A percentile compares a stretch with the other conserved stretches of the same genome.
Conservation (phyloP, 2,113 vertebrate species). For the Helogale parvula region DNA sequence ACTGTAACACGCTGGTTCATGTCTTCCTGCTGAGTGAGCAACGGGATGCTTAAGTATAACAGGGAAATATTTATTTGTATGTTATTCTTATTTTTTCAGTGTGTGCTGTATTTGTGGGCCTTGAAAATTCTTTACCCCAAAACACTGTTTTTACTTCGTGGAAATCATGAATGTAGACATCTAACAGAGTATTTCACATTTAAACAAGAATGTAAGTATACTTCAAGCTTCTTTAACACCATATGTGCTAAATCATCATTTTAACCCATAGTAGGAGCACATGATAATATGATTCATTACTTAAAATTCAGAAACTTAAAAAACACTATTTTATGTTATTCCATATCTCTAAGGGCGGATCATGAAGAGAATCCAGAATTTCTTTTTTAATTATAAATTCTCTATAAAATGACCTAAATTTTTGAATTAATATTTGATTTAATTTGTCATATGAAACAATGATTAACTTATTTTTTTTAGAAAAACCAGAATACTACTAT, state of each 20-base stretch:
- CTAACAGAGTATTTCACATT: slow-evolving; percentile 99
- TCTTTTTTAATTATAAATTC: background rate
- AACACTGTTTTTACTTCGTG: slow-evolving; percentile 99
- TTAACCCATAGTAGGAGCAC: background rate
- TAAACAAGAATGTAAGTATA: slow-evolving; percentile 99
- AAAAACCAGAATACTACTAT: background rate
- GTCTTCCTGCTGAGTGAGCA: background rate
- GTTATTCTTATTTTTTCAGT: slow-evolving; percentile 86
- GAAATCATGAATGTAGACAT: slow-evolving; percentile 99
- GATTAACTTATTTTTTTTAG: background rate
- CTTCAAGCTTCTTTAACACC: background rate
- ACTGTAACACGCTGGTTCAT: background rate
- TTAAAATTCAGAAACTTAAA: background rate
- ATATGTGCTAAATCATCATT: background rate
- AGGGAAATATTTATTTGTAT: background rate
- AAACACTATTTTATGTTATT: background rate
- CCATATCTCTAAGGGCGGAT: background rate
- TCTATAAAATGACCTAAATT: background rate
- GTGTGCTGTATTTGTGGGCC: slow-evolving; percentile 99
- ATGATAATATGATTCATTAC: background rate
- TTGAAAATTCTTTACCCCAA: slow-evolving; percentile 99
- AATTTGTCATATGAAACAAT: background rate
- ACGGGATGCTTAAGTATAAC: background rate
- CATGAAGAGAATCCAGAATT: background rate
- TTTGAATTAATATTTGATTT: background rate